Base-by-base conservation (phyloP, 2,888 invertebrate genomes). In the Alloscopus bannaensis region DNA sequence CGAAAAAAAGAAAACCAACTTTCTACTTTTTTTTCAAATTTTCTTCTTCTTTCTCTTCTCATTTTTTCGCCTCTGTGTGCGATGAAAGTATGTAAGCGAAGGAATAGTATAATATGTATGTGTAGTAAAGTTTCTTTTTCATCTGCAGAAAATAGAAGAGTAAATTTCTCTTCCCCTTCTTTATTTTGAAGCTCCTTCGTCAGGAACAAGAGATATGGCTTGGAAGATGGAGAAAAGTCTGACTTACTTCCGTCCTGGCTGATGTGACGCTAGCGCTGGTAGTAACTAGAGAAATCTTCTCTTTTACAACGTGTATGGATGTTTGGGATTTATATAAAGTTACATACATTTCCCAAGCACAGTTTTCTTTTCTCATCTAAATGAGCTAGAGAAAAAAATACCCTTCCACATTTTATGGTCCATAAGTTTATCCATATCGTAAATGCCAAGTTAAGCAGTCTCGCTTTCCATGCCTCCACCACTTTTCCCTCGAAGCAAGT, bases 201-300 rank as follows among this genome's bases (percentile, higher is more conserved):
- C 79, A 79, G 71, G 79, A 65, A 78, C 60, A 72, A 79, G 71
- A 79, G 79, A 79, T 79, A 79, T 79, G 79, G 79, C 60, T 66
- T 79, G 79, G 79, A 79, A 79, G 79, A 79, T 60, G 71, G 71
- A 79, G 71, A 72, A 78, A 79, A 66, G 79, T 79, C 79, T 79
- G 71, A 72, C 71, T 79, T 72, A 79, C 79, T 79, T 79, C 79
- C 79, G 79, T 79, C 79, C 77, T 69, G 57, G 69, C 76, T 73
- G 73, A 73, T 73, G 73, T 73, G 64, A 73, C 65, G 73, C 31
- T 65, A 73, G 65, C 55, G 55, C 11, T 55, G 18, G 3, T 22
- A 55, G 8, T n/a, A 26, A 59, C n/a, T 31, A 69, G 24, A 55
- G 69, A 60, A 76, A 57, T 73, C 55, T 60, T 24, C 50, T 52